phyloP scores from a whole-genome alignment of 64 coral and sea anemone species.

The Anthopleura sola region DNA sequence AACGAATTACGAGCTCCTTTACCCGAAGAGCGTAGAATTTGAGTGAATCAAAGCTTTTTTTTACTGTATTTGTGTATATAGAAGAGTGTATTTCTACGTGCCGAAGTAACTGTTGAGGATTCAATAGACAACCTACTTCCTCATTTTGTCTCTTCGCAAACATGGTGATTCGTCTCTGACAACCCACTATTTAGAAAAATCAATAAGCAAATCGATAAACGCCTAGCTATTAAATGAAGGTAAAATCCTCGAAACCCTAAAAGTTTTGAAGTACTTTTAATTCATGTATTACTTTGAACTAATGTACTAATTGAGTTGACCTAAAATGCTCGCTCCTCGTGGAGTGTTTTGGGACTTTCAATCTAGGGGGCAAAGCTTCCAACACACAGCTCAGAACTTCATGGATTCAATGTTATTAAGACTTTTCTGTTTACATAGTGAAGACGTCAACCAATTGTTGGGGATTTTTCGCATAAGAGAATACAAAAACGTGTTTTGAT shows the following conservation, averaged over 20 bases:
- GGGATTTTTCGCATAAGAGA: not conserved
- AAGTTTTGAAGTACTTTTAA: not conserved
- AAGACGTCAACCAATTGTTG: not conserved
- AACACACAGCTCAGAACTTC: not conserved
- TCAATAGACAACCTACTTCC: not conserved
- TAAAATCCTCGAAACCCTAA: not conserved
- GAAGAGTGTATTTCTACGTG: not conserved
- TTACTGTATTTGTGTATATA: not conserved
- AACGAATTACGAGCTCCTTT: not conserved
- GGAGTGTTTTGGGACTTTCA: not conserved
- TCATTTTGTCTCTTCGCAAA: not conserved
- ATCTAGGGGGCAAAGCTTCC: not conserved
- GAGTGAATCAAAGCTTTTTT: not conserved
- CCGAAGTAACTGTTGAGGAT: not conserved
- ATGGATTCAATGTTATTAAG: not conserved
- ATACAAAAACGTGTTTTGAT: slow-evolving; percentile 5
- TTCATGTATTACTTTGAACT: not conserved
- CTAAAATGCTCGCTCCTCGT: not conserved
- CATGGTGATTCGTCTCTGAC: not conserved
- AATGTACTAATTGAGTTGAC: not conserved
- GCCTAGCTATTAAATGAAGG: not conserved
- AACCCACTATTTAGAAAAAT: slow-evolving; percentile 1
- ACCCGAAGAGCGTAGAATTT: not conserved
- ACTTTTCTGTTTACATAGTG: not conserved
- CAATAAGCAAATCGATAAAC: not conserved